Conservation (phyloP, 2,888 invertebrate genomes). For the Tenthredo amoena region DNA sequence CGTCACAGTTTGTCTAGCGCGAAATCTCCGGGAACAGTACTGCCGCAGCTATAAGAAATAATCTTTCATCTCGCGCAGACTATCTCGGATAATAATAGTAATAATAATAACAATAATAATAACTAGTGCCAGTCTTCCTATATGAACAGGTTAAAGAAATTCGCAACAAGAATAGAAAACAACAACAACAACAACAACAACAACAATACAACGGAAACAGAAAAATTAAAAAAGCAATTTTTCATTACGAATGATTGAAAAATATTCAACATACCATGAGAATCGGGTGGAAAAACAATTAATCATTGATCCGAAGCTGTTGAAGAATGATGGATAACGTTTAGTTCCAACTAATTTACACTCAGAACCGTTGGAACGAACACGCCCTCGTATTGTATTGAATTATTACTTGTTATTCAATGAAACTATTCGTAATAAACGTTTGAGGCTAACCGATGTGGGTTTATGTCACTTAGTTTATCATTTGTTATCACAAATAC, state of each 20-base stretch:
- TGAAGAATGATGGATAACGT: no score
- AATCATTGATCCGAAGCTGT: no score
- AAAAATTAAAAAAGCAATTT: background rate
- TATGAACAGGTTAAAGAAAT: background rate
- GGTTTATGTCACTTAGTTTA: no score
- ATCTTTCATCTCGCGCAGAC: background rate
- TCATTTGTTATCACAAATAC: no score
- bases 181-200: background rate
- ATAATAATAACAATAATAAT: background rate
- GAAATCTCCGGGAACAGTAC: constrained; percentile 52
- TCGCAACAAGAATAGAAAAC: background rate
- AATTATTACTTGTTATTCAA: no score
- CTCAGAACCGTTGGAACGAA: no score
- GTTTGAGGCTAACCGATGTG: no score
- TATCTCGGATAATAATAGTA: constrained; percentile 11
- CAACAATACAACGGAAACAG: background rate
- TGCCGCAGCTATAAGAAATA: constrained; percentile 31
- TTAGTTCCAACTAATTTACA: no score
- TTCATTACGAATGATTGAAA: background rate
- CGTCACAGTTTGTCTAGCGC: constrained; percentile 82
- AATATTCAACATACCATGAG: background rate
- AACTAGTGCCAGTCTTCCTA: background rate
- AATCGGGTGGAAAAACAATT: no score
- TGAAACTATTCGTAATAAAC: no score
- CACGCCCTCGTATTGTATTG: no score